Base-by-base conservation (phyloP, 2,113 vertebrate species). In the Pteruthius melanotis region DNA sequence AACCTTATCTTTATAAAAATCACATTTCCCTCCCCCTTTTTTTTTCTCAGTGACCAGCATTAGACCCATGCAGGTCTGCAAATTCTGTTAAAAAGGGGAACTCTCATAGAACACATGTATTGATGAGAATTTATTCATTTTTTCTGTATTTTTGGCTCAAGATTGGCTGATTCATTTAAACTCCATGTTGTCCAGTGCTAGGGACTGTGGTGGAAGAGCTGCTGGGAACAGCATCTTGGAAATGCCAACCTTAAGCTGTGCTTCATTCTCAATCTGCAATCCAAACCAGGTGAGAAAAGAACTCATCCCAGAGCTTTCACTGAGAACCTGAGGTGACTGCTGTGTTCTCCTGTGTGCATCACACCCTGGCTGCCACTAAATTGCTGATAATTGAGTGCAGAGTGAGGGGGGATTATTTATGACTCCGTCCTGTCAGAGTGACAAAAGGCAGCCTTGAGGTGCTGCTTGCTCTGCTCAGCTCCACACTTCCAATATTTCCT, bases 191-290 rank as follows among this genome's bases (percentile, higher is more conserved):
- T 11, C 65, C 72, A 44, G 47, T 79, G 19, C 94, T 98, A 98
- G 98, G 61, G 98, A 98, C 87, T 96, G 83, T 9, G 96, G 98
- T 96, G 98, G 98, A 45, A 97, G 98, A 97, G 98, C 98, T 64
- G 69, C 97, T 61, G 98, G 98, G 98, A 98, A 98, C 40, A 98
- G 87, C 83, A 97, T 91, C 83, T 98, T 98, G 64, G 98, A 98
- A 98, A 97, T n/a, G 96, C 97, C 92, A 65, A 89, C 74, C 93
- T 96, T 65, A 98, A 98, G 87, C 97, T 98, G 60, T 44, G 39
- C 39, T 95, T 95, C 57, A n/a, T n/a, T n/a, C n/a, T n/a, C n/a
- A n/a, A n/a, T 75, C 49, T 93, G 52, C 92, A 76, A n/a, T 82
- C 94, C 59, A 90, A 92, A 64, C 83, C 80, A 75, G 94, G 98